A percentile compares a stretch with the other conserved stretches of the same genome.
Conservation (phyloP, 2,113 vertebrate genomes). For the Myodes glareolus region DNA sequence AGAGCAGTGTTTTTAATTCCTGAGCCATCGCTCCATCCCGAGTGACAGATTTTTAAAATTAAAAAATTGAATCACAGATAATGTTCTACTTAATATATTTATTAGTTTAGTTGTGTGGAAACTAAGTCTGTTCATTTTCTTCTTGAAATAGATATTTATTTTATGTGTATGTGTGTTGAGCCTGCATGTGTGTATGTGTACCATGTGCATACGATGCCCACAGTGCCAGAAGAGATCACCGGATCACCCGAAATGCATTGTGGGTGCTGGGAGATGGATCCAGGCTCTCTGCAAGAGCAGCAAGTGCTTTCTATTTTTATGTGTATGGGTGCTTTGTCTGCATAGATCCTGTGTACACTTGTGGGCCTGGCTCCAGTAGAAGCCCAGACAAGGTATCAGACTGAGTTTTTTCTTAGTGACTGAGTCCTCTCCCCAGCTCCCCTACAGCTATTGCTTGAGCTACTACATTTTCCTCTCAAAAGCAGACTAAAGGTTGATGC, state of each 20-base stretch:
- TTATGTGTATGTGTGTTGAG: neutral
- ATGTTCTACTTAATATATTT: neutral
- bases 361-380: neutral
- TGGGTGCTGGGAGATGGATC: neutral
- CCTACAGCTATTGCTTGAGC: neutral
- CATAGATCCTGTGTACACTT: neutral
- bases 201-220: no score
- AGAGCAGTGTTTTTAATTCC: neutral
- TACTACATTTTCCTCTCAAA: neutral
- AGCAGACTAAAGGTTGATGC: neutral
- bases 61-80: slow-evolving; percentile 26
- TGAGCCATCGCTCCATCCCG: neutral
- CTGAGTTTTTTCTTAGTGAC: neutral
- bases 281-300: neutral
- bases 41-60: slow-evolving; percentile 21
- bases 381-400: neutral
- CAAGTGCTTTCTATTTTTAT: neutral
- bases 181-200: neutral
- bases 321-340: neutral
- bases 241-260: neutral
- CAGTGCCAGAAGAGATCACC: neutral
- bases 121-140: neutral
- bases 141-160: neutral
- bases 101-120: neutral
- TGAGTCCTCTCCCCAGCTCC: neutral